Conservation (phyloP, 2,113 vertebrate genomes). For the Melanotaenia duboulayi region DNA sequence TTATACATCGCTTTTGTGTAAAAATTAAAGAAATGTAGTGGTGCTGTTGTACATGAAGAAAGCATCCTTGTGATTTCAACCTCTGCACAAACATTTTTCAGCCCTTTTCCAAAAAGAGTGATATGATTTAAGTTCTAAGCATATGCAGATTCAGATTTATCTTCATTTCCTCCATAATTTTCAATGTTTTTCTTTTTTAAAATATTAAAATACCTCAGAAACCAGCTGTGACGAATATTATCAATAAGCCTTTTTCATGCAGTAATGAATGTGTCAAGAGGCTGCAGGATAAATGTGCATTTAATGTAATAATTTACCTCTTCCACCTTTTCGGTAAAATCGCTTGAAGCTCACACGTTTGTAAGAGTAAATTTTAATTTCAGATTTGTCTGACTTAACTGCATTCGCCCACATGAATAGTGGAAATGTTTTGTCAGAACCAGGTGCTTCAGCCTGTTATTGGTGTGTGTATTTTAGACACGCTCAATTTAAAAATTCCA, state of each 20-base stretch:
- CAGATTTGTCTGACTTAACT: neutral
- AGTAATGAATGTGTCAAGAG: conserved; percentile 10
- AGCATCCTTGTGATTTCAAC: neutral
- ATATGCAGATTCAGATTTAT: neutral
- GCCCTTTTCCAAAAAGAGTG: neutral
- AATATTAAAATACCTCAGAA: neutral
- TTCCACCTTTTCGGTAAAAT: conserved; percentile 2
- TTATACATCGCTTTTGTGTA: no score
- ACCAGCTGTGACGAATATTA: neutral
- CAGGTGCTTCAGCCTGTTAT: neutral
- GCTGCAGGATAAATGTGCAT: conserved; percentile 3
- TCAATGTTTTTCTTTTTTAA: neutral
- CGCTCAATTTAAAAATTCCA: neutral
- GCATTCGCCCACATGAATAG: neutral
- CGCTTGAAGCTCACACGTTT: neutral
- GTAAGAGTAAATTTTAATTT: neutral
- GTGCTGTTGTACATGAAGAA: no score
- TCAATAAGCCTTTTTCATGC: neutral
- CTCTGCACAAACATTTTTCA: neutral
- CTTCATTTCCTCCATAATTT: neutral
- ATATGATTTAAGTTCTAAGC: neutral
- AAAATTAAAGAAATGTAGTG: no score
- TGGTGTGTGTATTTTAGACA: neutral
- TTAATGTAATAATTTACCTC: conserved; percentile 13
- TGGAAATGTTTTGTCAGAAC: neutral